These are phyloP conservation scores for Paradoxurus hermaphroditus DNA, from an alignment of 2,113 vertebrate species.

Conservation along the genomic window DNA sequence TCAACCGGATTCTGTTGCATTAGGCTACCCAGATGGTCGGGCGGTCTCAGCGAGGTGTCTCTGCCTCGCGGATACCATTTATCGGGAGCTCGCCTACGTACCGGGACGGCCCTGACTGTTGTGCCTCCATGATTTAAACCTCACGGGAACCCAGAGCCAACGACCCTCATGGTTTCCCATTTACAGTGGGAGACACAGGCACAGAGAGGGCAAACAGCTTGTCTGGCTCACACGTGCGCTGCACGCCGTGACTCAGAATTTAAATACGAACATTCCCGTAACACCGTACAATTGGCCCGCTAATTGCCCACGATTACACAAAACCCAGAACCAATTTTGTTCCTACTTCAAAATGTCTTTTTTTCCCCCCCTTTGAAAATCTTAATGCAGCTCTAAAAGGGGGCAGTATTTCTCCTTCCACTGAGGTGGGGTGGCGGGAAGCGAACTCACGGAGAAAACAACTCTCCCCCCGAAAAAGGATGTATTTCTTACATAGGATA, in stretches of 20 bases:
- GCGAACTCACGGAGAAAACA: neutral
- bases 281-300: neutral
- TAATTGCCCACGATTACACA: neutral
- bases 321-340: neutral
- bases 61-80: neutral
- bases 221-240: neutral
- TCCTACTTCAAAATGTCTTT: constrained; percentile 9
- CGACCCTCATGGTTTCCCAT: neutral
- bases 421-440: neutral
- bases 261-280: neutral
- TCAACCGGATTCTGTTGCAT: neutral
- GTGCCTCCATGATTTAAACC: neutral
- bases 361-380: neutral
- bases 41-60: neutral
- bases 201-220: neutral
- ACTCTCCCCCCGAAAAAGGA: neutral
- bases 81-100: neutral
- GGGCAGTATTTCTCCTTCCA: neutral
- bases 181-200: neutral
- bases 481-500: neutral
- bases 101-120: neutral
- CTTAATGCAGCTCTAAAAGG: neutral
- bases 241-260: neutral
- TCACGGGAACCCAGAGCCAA: neutral
- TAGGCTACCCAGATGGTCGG: neutral